Evolutionary conservation across 2,888 invertebrate genomes (phyloP), one percentile per base, ranked within the genome.

Genomic region (Diplolepis rosae): DNA sequence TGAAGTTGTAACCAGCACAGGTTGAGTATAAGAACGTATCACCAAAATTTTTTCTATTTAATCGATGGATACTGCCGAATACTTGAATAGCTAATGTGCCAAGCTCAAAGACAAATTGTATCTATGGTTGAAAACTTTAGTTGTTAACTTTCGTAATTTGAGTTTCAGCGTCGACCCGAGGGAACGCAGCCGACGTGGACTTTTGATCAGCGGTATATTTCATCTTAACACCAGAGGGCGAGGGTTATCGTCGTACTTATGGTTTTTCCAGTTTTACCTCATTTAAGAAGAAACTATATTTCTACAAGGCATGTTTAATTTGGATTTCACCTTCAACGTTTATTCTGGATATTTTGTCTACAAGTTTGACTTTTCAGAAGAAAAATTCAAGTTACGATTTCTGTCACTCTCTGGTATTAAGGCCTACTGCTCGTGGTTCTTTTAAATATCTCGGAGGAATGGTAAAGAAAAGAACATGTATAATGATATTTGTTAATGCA

Each of bases 11-110:
- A 77, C 81, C 76, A 71, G 84, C 83, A 7, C 84, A 87, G 87
- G 87, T 85, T 85, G 82, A 86, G 87, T 87, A 87, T 84, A 74
- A 7, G 18, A 22, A 22, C 78, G 80, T 83, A 83, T 84, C 82
- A 78, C 52, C 73, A 74, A 65, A 54, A 18, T 11, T 42, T 72
- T 68, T 42, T 68, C 48, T 73, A 68, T 52, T 48, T 15, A 39
- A 61, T 35, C 35, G 24, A 39, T 27, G 39, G 35, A 39, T 9
- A 39, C 39, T 42, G 61, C 61, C 35, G 51, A 54, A 56, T 71
- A 71, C 13, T 32, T 22, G 28, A 51, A 24, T 50, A 48, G 24
- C 4, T 30, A 15, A 39, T 50, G 15, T 27, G 18, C 18, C n/a
- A 39, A 24, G 56, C 22, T 54, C 30, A 45, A 48, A 39, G 50